Conservation (phyloP, 2,797 vertebrate genomes). For the Novumbra hubbsi region DNA sequence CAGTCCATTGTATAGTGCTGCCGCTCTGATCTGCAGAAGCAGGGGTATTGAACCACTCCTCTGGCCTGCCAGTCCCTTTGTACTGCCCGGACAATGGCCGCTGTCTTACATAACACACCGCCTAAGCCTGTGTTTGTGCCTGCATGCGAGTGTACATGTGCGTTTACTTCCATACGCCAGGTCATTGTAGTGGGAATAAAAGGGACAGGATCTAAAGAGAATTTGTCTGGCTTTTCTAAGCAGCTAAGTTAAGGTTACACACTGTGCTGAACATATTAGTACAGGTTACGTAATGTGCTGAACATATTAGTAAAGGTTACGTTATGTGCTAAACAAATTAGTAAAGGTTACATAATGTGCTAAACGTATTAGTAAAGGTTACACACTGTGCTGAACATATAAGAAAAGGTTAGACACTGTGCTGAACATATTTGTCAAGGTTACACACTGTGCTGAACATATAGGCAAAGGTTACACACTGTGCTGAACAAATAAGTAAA, state of each 20-base stretch:
- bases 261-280: too few species aligned
- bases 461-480: conserved; percentile 14
- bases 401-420: conserved; percentile 14
- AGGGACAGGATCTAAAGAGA: conserved; percentile 24
- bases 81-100: conserved; percentile 35
- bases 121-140: conserved; percentile 14
- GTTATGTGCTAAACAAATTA: conserved; percentile 6
- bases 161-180: conserved; percentile 2
- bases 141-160: conserved; percentile 4
- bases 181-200: conserved; percentile 23
- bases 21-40: conserved; percentile 21
- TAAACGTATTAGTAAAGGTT: conserved; percentile 21
- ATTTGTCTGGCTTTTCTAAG: conserved; percentile 20
- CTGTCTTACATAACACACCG: conserved; percentile 31
- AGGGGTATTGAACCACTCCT: conserved; percentile 32
- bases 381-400: conserved; percentile 1
- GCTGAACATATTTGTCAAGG: too few species aligned
- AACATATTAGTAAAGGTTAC: too few species aligned
- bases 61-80: conserved; percentile 30
- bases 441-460: conserved; percentile 1
- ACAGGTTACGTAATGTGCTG: too few species aligned
- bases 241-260: conserved; percentile 13
- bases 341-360: conserved; percentile 12
- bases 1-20: not conserved
- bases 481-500: conserved; percentile 14